Conservation (phyloP, 1,140 invertebrate species). For the Dinoponera quadriceps region DNA sequence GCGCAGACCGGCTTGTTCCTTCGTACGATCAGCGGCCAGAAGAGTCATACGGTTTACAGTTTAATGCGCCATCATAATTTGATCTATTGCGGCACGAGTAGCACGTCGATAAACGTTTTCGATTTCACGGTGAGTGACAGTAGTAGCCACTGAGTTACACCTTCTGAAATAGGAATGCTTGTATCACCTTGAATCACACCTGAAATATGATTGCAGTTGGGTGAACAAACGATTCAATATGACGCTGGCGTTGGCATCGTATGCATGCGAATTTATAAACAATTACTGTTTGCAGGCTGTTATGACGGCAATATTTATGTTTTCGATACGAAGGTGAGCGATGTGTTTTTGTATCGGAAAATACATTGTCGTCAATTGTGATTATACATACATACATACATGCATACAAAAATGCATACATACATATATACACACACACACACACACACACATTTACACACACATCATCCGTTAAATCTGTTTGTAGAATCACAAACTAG, state of each 20-base stretch:
- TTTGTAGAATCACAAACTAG: constrained; percentile 83
- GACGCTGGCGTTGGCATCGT: constrained; percentile 89
- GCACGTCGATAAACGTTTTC: constrained; percentile 88
- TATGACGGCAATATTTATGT: constrained; percentile 91
- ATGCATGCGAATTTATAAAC: constrained; percentile 87
- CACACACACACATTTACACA: too few species aligned
- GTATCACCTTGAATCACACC: constrained; percentile 19
- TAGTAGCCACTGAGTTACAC: constrained; percentile 10
- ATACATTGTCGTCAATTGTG: neutral
- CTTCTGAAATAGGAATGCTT: constrained; percentile 40
- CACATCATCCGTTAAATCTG: neutral
- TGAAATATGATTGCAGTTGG: constrained; percentile 84
- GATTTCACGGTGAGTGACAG: constrained; percentile 87
- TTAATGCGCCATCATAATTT: constrained; percentile 88
- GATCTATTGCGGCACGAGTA: constrained; percentile 90
- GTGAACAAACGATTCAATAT: constrained; percentile 86
- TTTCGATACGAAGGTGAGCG: constrained; percentile 85
- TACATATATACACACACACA: neutral
- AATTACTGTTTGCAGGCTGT: constrained; percentile 88
- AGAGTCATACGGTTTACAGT: constrained; percentile 89
- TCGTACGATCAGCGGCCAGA: constrained; percentile 87
- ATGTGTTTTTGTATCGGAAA: neutral
- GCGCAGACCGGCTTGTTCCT: constrained; percentile 88
- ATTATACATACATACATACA: constrained; percentile 33
- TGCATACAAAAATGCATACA: too few species aligned